Evolutionary conservation across 2,113 vertebrate species (phyloP).

Genomic region (Callochromis pleurospilus): DNA sequence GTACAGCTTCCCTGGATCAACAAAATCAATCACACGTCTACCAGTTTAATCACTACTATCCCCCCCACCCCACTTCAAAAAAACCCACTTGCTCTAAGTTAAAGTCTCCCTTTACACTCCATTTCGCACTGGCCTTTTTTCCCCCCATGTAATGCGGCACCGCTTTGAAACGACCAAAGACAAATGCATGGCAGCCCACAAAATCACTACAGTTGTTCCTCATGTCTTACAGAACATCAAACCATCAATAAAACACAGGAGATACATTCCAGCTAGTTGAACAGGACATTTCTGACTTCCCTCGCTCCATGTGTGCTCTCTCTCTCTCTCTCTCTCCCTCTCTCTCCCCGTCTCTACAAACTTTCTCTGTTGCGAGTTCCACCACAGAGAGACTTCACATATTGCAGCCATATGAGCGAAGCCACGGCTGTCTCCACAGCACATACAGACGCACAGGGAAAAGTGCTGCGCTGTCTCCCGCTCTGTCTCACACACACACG

Average conservation of each 20-base stretch:
- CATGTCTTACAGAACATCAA: conserved; percentile 64
- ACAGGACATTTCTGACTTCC: conserved; percentile 63
- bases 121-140: neutral
- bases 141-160: neutral
- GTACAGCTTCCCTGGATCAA: neutral
- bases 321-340: neutral
- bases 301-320: conserved; percentile 48
- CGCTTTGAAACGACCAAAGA: conserved; percentile 36
- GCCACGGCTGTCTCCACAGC: conserved; percentile 38
- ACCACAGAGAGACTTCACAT: conserved; percentile 68
- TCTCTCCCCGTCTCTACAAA: conserved; percentile 20
- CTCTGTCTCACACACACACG: conserved; percentile 26
- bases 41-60: neutral
- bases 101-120: conserved; percentile 3
- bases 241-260: conserved; percentile 66
- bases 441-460: conserved; percentile 19
- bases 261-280: conserved; percentile 64
- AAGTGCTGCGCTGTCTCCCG: conserved; percentile 33
- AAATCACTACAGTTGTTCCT: conserved; percentile 66
- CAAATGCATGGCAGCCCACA: conserved; percentile 60
- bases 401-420: conserved; percentile 68
- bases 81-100: neutral
- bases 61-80: neutral
- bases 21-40: neutral
- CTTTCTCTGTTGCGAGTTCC: conserved; percentile 58